phyloP scores from a whole-genome alignment of 2,888 invertebrate species.

The Stomorhina lunata region DNA sequence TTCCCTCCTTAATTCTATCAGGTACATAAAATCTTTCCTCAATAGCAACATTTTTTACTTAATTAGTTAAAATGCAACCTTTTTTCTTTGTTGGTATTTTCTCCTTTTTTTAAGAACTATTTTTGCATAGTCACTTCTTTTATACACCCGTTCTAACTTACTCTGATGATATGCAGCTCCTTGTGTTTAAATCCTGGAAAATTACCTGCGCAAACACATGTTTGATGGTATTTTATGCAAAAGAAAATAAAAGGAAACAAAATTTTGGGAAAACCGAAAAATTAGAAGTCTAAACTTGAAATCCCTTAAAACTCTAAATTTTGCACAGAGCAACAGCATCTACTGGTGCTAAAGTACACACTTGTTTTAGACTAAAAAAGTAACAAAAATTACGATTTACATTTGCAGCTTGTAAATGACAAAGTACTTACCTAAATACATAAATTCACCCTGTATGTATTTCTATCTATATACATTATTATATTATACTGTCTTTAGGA shows the following conservation, averaged over 20 bases:
- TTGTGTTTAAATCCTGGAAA: slow-evolving; percentile 25
- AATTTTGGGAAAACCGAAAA: neutral
- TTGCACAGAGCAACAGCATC: neutral
- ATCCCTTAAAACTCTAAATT: neutral
- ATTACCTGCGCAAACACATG: slow-evolving; percentile 46
- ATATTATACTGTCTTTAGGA: neutral
- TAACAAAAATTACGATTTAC: slow-evolving; percentile 44
- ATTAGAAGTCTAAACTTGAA: slow-evolving; percentile 22
- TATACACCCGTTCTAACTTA: no score
- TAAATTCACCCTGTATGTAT: neutral
- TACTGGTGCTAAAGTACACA: slow-evolving; percentile 6
- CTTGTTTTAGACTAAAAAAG: slow-evolving; percentile 22
- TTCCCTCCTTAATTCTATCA: neutral
- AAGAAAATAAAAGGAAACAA: neutral
- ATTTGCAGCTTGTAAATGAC: slow-evolving; percentile 49
- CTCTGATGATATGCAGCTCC: neutral
- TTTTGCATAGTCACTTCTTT: slow-evolving; percentile 39
- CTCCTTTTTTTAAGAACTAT: neutral
- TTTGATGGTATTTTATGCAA: neutral
- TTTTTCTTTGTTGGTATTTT: neutral
- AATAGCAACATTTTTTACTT: slow-evolving; percentile 9
- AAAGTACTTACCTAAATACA: neutral
- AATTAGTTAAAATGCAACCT: slow-evolving; percentile 8
- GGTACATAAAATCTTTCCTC: neutral
- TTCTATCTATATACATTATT: neutral